Evolutionary conservation across 2,113 vertebrate genomes (phyloP).

Genomic region (Pygoscelis adeliae): DNA sequence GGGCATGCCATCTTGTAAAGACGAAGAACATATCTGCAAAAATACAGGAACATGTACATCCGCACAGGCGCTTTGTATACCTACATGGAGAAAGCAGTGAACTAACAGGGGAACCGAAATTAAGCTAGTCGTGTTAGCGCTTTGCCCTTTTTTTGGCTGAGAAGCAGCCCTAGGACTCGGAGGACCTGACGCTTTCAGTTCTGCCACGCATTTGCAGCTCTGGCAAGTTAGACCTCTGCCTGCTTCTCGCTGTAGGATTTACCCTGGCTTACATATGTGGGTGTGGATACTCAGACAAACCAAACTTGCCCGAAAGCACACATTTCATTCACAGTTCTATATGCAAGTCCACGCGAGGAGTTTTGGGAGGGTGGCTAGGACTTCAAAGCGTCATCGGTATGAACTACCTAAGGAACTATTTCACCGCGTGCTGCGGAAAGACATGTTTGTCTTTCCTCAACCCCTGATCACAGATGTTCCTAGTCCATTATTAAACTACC

Average conservation of each 20-base stretch:
- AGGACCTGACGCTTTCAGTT: background rate
- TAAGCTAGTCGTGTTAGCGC: background rate
- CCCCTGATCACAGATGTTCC: background rate
- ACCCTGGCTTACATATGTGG: background rate
- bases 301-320: background rate
- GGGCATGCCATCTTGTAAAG: background rate
- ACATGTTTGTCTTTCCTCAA: background rate
- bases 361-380: background rate
- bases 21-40: background rate
- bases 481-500: conserved; percentile 1
- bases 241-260: background rate
- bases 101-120: background rate
- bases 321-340: background rate
- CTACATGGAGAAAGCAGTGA: background rate
- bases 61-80: background rate
- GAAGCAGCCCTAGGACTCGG: background rate
- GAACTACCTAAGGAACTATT: background rate
- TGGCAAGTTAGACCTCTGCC: background rate
- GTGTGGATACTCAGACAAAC: background rate
- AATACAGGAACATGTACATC: background rate
- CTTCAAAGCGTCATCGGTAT: background rate
- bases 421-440: background rate
- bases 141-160: background rate
- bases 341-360: background rate
- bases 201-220: background rate